These are phyloP conservation scores for Sus cebifrons DNA, from an alignment of 2,797 vertebrate species.

Conservation along the genomic window DNA sequence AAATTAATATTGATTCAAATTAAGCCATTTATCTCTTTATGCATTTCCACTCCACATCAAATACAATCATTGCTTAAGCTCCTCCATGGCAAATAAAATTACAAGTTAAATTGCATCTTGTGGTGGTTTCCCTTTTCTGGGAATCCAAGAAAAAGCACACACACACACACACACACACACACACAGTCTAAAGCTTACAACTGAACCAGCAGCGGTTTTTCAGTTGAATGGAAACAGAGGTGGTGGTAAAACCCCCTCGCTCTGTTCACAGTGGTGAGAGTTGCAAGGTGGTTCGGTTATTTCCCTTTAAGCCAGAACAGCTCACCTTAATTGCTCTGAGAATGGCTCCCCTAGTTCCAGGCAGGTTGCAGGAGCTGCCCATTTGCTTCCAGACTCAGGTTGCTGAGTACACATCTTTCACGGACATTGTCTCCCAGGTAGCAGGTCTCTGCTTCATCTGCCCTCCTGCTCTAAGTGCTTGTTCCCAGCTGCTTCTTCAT, in stretches of 20 bases:
- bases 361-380: neutral
- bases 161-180: neutral
- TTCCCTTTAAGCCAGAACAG: neutral
- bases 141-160: neutral
- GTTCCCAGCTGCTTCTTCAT: accelerated
- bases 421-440: accelerated
- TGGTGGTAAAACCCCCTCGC: accelerated
- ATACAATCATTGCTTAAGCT: conserved; percentile 85
- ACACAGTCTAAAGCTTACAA: neutral
- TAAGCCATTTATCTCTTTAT: conserved; percentile 90
- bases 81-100: conserved; percentile 81
- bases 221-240: neutral
- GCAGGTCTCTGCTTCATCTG: accelerated
- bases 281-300: accelerated
- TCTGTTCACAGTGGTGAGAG: accelerated
- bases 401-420: accelerated
- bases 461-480: accelerated
- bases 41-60: conserved; percentile 86
- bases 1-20: conserved; percentile 93
- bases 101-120: conserved; percentile 72
- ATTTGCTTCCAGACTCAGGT: accelerated
- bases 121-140: conserved; percentile 61
- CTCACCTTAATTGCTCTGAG: neutral
- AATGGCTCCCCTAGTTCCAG: accelerated
- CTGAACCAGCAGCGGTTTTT: neutral